These are phyloP conservation scores for Eutrigla gurnardus DNA, from an alignment of 2,797 vertebrate species.

Conservation along the genomic window DNA sequence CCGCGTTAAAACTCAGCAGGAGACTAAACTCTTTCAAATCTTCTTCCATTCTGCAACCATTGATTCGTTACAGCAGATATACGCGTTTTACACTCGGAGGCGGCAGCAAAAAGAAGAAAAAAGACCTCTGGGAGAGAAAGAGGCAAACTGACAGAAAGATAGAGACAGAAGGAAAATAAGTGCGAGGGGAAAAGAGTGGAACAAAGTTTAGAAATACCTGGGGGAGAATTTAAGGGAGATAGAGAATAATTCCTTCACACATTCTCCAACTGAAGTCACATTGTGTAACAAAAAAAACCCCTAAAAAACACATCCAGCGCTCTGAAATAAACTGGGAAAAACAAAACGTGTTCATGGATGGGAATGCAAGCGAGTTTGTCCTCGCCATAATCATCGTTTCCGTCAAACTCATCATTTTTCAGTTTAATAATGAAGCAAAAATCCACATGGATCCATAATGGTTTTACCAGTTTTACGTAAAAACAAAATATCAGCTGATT, in stretches of 20 bases:
- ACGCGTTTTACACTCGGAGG: slow-evolving; percentile 15
- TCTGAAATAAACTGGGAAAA: not conserved
- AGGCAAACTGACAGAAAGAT: slow-evolving; percentile 33
- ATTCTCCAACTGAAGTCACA: not conserved
- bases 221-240: slow-evolving; percentile 33
- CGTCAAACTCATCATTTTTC: not conserved
- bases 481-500: not conserved
- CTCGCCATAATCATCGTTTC: too few relatives aligned
- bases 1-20: slow-evolving; percentile 1
- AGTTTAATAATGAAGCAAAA: not conserved
- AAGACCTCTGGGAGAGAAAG: slow-evolving; percentile 22
- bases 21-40: slow-evolving; percentile 28
- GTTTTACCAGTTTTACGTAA: not conserved
- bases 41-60: slow-evolving; percentile 17
- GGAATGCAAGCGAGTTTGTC: not conserved
- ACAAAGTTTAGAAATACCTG: slow-evolving; percentile 31
- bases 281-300: not conserved
- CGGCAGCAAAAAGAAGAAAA: slow-evolving; percentile 7
- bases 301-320: not conserved
- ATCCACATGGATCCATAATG: not conserved
- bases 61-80: slow-evolving; percentile 50
- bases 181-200: not conserved
- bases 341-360: not conserved
- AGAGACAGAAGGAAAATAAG: slow-evolving; percentile 15
- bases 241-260: slow-evolving; percentile 21